A percentile compares a stretch with the other conserved stretches of the same genome.
phyloP scores from a whole-genome alignment of 2,113 vertebrate species.

The Carassius auratus region DNA sequence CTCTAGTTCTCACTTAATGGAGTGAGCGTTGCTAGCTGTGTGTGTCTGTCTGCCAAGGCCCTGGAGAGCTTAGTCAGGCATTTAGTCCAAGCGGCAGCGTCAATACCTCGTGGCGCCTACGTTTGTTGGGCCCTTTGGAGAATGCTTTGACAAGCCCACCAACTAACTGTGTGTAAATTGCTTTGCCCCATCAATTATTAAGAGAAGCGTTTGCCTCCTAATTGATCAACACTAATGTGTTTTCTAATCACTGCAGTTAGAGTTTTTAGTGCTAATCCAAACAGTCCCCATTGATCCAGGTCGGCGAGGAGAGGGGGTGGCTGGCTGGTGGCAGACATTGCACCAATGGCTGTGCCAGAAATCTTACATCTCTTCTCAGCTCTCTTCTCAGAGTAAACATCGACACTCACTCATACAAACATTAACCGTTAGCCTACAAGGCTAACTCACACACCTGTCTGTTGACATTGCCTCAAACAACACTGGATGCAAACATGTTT shows the following conservation, averaged over 20 bases:
- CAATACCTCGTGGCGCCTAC: slow-evolving; percentile 92
- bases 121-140: slow-evolving; percentile 88
- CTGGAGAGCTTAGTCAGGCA: slow-evolving; percentile 94
- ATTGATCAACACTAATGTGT: slow-evolving; percentile 99
- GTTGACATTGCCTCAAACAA: slow-evolving; percentile 1
- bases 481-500: slow-evolving; percentile 34
- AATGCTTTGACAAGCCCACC: slow-evolving; percentile 87
- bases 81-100: slow-evolving; percentile 89
- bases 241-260: slow-evolving; percentile 99
- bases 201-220: slow-evolving; percentile 94
- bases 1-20: slow-evolving; percentile 91
- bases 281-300: slow-evolving; percentile 92
- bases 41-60: slow-evolving; percentile 76
- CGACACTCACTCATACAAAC: neutral
- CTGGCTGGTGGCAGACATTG: slow-evolving; percentile 73
- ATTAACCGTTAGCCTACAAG: neutral
- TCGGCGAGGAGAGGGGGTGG: slow-evolving; percentile 50
- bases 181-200: slow-evolving; percentile 95
- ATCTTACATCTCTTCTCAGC: slow-evolving; percentile 62
- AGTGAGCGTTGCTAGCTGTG: slow-evolving; percentile 65
- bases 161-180: slow-evolving; percentile 89
- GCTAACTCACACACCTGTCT: slow-evolving; percentile 22
- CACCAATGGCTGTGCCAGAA: slow-evolving; percentile 49
- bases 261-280: slow-evolving; percentile 98
- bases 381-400: slow-evolving; percentile 54